Conservation (phyloP, 2,797 vertebrate genomes). For the Apogon talboti region DNA sequence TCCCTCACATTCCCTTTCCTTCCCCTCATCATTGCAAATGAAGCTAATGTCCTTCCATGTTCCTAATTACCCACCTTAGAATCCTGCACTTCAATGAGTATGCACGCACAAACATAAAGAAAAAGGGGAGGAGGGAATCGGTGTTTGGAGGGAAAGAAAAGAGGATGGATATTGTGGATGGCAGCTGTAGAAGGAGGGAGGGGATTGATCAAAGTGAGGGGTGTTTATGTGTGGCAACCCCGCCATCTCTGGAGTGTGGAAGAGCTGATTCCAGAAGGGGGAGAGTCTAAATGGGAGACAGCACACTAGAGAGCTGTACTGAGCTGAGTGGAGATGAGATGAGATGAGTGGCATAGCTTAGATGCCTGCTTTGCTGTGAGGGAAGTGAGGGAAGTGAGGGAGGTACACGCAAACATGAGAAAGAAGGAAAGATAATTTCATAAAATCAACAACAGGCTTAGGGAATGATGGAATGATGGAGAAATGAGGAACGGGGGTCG, state of each 20-base stretch:
- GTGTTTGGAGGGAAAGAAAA: constrained; percentile 34
- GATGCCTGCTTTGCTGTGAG: constrained; percentile 34
- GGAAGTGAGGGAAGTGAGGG: constrained; percentile 27
- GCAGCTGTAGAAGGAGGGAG: constrained; percentile 58
- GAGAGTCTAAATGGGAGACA: constrained; percentile 56
- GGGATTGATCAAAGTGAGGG: constrained; percentile 68
- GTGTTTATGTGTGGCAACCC: constrained; percentile 70
- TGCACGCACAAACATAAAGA: constrained; percentile 45
- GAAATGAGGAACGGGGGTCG: constrained; percentile 17
- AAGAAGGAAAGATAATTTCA: constrained; percentile 58
- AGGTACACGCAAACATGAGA: constrained; percentile 26
- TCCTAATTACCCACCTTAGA: constrained; percentile 78
- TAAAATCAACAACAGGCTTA: constrained; percentile 71
- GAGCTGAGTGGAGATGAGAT: constrained; percentile 49
- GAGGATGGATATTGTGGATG: constrained; percentile 64
- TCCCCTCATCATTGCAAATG: constrained; percentile 52
- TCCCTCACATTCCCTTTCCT: constrained; percentile 25
- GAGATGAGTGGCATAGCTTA: constrained; percentile 47
- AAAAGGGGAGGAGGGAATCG: constrained; percentile 24
- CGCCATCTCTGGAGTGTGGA: constrained; percentile 64
- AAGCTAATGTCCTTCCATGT: constrained; percentile 76
- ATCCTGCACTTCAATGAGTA: constrained; percentile 57
- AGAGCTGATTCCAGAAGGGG: constrained; percentile 65
- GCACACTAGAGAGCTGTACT: constrained; percentile 16
- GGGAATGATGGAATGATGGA: constrained; percentile 42